phyloP scores from a whole-genome alignment of 2,797 vertebrate species.

The Lutjanus argentimaculatus region DNA sequence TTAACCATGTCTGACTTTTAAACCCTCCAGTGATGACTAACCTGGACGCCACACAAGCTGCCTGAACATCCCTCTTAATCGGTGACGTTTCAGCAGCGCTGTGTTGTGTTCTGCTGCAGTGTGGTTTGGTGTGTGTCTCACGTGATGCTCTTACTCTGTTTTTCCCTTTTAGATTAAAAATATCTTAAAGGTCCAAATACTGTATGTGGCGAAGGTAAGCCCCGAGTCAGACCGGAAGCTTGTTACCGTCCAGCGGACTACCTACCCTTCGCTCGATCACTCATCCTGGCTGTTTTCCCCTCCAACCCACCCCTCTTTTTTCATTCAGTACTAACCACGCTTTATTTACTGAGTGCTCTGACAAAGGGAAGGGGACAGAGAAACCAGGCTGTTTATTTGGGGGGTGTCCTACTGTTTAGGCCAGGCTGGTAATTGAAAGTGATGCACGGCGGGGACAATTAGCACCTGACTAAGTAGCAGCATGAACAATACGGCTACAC shows the following conservation, averaged over 20 bases:
- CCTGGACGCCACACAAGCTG: conserved; percentile 46
- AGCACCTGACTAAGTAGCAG: conserved; percentile 88
- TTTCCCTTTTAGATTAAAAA: conserved; percentile 87
- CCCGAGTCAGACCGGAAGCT: conserved; percentile 68
- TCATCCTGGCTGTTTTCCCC: conserved; percentile 73
- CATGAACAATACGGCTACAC: conserved; percentile 86
- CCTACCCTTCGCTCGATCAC: conserved; percentile 74
- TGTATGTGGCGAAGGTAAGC: conserved; percentile 93
- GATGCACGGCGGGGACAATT: conserved; percentile 84
- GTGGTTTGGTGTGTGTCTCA: conserved; percentile 73
- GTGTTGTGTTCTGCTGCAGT: conserved; percentile 65
- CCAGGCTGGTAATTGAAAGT: conserved; percentile 84
- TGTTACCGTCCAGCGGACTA: conserved; percentile 56
- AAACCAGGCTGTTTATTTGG: conserved; percentile 76
- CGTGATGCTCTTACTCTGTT: conserved; percentile 84
- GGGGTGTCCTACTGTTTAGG: conserved; percentile 76
- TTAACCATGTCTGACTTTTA: conserved; percentile 59
- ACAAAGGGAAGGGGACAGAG: conserved; percentile 74
- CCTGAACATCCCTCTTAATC: conserved; percentile 26
- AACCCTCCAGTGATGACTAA: conserved; percentile 66
- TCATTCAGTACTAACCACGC: conserved; percentile 82
- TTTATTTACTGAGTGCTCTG: conserved; percentile 79
- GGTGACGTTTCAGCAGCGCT: conserved; percentile 27
- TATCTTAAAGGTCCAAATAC: conserved; percentile 87
- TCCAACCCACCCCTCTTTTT: conserved; percentile 44